Evolutionary conservation across 2,888 invertebrate genomes (phyloP), one percentile per base, ranked within the genome.

Genomic region (Muscina levida): DNA sequence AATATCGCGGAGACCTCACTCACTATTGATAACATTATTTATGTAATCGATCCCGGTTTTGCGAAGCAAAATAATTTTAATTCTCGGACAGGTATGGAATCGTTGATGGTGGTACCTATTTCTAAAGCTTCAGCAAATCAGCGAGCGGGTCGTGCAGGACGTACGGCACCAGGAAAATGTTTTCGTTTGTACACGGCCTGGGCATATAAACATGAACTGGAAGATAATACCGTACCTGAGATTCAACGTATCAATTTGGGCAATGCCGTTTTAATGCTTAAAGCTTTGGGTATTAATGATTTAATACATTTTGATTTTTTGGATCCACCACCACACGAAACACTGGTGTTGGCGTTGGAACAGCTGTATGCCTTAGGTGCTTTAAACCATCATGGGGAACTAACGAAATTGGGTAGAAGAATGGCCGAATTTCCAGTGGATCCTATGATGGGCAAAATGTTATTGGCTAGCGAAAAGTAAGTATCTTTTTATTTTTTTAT

Each of bases 361-460:
- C 99, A 99, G 89, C 91, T 99, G 46, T 99, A 99, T 90, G 99
- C 99, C 0, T 92, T 99, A 62, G 98, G 99, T 5, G 99, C 99
- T 1, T 92, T 99, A 11, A 99, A 99, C 92, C 98, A 99, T 92
- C 95, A 96, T 85, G 99, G 99, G 0, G 98, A 99, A 91, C 91
- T 99, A 72, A 99, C 99, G 1, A 98, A 98, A 90, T 92, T 98
- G 79, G 99, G 99, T 0, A 92, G 99, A 84, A 92, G 97, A 88
- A 99, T 99, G 99, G 99, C 99, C 0, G 99, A 99, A 91, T 98
- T 99, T 90, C 99, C 99, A 0, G 95, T 98, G 11, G 98, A 99
- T 91, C 99, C 99, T 0, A 97, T 98, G 97, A 96, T 99, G 94
- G 97, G 98, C 0, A 99, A 99, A 92, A 98, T 98, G 97, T 92